Evolutionary conservation across 2,797 vertebrate species (phyloP).

Genomic region (Malacoctenus gilli): DNA sequence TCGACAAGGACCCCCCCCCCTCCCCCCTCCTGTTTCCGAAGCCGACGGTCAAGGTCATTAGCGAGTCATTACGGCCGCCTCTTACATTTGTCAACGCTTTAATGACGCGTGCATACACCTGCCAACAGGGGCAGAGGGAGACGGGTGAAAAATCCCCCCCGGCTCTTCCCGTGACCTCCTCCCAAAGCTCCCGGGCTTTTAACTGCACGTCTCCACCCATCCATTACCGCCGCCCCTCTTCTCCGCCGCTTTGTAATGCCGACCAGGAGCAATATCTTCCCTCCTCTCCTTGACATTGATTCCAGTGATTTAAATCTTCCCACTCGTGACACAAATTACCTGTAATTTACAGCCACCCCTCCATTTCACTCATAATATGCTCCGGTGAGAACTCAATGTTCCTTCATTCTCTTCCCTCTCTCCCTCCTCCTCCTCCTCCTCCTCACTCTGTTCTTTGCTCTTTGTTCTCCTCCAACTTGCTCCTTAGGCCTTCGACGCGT

Average conservation of each 20-base stretch:
- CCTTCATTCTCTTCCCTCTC: slow-evolving; percentile 40
- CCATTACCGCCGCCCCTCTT: slow-evolving; percentile 39
- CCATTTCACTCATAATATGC: slow-evolving; percentile 71
- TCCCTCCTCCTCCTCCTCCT: neutral
- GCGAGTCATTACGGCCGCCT: slow-evolving; percentile 49
- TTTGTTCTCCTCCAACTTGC: slow-evolving; percentile 46
- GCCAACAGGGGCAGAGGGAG: slow-evolving; percentile 42
- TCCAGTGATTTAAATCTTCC: slow-evolving; percentile 70
- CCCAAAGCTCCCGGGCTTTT: slow-evolving; percentile 40
- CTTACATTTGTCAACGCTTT: slow-evolving; percentile 63
- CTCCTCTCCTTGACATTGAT: slow-evolving; percentile 71
- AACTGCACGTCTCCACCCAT: slow-evolving; percentile 48
- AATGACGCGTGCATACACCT: slow-evolving; percentile 67
- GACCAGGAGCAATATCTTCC: slow-evolving; percentile 46
- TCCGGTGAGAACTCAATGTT: slow-evolving; percentile 71
- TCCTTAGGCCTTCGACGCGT: slow-evolving; percentile 48
- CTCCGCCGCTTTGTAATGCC: slow-evolving; percentile 50
- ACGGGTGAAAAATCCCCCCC: slow-evolving; percentile 43
- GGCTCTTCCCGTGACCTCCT: slow-evolving; percentile 50
- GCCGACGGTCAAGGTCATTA: slow-evolving; percentile 67
- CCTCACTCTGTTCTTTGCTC: slow-evolving; percentile 37
- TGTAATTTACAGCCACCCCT: slow-evolving; percentile 70
- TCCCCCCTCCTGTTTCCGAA: slow-evolving; percentile 30
- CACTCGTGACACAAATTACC: slow-evolving; percentile 72
- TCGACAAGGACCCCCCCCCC: too few species aligned